Base-by-base conservation (phyloP, 2,113 vertebrate genomes). In the Erpornis zantholeuca region DNA sequence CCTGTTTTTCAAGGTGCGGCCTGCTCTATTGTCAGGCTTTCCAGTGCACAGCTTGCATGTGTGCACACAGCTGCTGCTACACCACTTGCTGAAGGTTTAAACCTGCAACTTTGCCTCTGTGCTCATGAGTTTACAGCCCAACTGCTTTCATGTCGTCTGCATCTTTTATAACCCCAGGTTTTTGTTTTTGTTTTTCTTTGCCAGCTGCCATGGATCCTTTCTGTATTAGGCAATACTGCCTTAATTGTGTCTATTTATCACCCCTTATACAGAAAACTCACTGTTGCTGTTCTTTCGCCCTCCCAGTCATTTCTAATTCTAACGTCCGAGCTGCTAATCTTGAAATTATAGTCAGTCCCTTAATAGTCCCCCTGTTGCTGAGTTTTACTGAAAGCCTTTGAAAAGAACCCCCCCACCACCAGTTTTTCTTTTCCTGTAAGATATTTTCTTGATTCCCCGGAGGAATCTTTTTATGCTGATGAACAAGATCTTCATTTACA, bases 321-420 rank as follows among this genome's bases (percentile, higher is more conserved):
- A 33, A 21, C 61, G 10, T 80, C 31, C 57, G 60, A 79, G 16
- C 16, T 60, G 25, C 21, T 78, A 3, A 35, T 77, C 69, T 69
- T 66, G 50, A 53, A 70, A 79, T 78, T 54, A n/a, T 22, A 54
- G 38, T 27, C 33, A 60, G 38, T 68, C 60, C 40, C 29, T 64
- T 86, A 82, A 35, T 33, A 82, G 18, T 54, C 5, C 2, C 9
- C 21, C 57, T 63, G 4, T 68, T 86, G 28, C 36, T 82, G 63
- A 85, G 56, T 60, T 64, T 90, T 86, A 60, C 47, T 21, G 53
- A 79, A 71, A 35, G 7, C 3, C 93, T 95, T 93, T 87, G 27
- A 50, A 87, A n/a, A 77, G n/a, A 54, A 6, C 1, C 0, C 9
- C 11, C 7, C 10, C 1, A 15, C 9, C 11, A 6, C 10, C 1